These are phyloP conservation scores for Pantherophis guttatus DNA, from an alignment of 2,113 vertebrate genomes.

Conservation along the genomic window DNA sequence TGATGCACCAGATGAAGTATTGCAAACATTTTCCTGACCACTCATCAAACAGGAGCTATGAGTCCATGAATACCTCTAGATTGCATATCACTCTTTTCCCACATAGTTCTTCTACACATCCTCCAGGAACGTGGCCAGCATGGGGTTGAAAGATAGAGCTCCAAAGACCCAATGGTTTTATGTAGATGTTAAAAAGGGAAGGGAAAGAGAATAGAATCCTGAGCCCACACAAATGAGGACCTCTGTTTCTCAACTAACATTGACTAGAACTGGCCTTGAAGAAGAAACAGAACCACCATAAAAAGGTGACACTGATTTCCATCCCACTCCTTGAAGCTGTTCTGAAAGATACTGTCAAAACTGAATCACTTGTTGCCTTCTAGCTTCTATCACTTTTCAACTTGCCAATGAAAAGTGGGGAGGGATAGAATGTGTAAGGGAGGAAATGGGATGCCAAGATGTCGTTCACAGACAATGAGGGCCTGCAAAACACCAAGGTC, in stretches of 20 bases:
- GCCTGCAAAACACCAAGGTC: no score
- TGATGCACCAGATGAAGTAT: not conserved
- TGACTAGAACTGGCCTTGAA: not conserved
- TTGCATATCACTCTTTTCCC: not conserved
- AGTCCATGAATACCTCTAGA: not conserved
- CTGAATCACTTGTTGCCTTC: no score
- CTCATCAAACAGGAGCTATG: not conserved
- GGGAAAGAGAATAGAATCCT: not conserved
- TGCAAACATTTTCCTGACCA: not conserved
- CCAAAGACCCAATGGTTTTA: not conserved
- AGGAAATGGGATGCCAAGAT: no score
- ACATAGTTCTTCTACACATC: not conserved
- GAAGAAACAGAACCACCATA: not conserved
- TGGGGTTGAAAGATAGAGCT: no score
- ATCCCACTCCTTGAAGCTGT: not conserved
- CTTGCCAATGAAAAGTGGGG: no score
- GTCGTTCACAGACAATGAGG: no score
- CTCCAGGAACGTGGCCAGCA: not conserved
- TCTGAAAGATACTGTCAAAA: not conserved
- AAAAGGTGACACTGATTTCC: not conserved
- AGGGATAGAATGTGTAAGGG: no score
- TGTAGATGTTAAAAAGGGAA: not conserved
- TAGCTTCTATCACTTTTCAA: no score
- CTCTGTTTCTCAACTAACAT: not conserved
- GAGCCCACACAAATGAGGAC: not conserved